Evolutionary conservation across 2,797 vertebrate species (phyloP).

Genomic region (Bucorvus abyssinicus): DNA sequence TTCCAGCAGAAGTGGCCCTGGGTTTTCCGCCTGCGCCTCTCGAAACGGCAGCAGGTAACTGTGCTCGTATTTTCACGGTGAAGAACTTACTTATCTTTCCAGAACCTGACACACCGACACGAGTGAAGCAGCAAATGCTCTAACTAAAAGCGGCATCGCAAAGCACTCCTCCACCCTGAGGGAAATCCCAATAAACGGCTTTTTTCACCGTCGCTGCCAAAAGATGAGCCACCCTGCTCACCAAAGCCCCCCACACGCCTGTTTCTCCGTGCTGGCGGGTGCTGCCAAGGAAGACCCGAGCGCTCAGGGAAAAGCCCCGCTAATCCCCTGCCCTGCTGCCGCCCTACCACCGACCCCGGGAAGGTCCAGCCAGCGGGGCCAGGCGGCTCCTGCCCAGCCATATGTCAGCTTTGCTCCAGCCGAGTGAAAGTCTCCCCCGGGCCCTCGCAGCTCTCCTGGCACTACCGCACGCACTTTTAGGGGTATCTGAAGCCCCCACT

Average conservation of each 20-base stretch:
- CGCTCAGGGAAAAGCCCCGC: neutral
- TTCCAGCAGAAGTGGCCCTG: neutral
- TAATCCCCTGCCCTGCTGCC: slow-evolving; percentile 7
- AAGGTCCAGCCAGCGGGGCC: slow-evolving; percentile 38
- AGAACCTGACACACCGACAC: neutral
- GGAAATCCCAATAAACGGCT: neutral
- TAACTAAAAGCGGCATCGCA: neutral
- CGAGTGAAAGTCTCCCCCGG: neutral
- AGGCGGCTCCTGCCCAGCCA: slow-evolving; percentile 50
- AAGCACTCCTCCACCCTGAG: neutral
- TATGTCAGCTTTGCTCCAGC: slow-evolving; percentile 28
- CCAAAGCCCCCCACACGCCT: neutral
- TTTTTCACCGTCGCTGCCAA: neutral
- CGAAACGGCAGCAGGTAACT: slow-evolving; percentile 20
- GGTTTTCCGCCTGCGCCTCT: slow-evolving; percentile 24
- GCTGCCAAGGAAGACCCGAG: neutral
- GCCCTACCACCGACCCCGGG: neutral
- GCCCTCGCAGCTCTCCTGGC: neutral
- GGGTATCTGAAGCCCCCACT: neutral
- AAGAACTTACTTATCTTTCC: neutral
- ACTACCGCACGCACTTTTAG: neutral
- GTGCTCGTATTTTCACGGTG: neutral
- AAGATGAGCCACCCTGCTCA: neutral
- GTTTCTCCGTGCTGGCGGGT: neutral
- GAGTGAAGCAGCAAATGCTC: neutral